Conservation (phyloP, 2,113 vertebrate species). For the Hoplias malabaricus region DNA sequence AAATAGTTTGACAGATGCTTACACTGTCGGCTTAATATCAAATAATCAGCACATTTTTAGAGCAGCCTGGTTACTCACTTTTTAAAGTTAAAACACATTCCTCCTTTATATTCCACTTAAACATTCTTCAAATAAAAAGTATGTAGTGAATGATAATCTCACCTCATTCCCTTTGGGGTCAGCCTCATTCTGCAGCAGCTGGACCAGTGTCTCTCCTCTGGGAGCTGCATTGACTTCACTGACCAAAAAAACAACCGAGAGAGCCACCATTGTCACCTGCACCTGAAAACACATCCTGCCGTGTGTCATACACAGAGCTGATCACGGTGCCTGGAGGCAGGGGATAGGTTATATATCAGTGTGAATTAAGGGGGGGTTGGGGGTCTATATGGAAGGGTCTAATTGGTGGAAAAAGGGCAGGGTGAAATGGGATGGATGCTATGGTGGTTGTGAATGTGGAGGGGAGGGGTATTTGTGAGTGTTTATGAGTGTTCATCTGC, state of each 20-base stretch:
- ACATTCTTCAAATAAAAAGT: too few species aligned
- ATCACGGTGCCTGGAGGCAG: neutral
- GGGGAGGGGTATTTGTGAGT: neutral
- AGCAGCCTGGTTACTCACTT: too few species aligned
- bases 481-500: slow-evolving; percentile 14
- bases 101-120: too few species aligned
- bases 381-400: slow-evolving; percentile 3
- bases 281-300: slow-evolving; percentile 56
- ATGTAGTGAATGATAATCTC: slow-evolving; percentile 8
- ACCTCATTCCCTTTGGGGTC: slow-evolving; percentile 58
- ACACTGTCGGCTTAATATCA: too few species aligned
- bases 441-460: neutral
- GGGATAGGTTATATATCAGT: slow-evolving; percentile 35
- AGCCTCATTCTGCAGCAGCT: slow-evolving; percentile 53
- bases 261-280: slow-evolving; percentile 56
- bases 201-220: slow-evolving; percentile 49
- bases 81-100: too few species aligned
- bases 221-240: slow-evolving; percentile 52
- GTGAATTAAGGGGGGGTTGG: neutral
- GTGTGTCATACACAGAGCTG: neutral
- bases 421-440: neutral
- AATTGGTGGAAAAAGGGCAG: slow-evolving; percentile 64
- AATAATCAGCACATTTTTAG: too few species aligned
- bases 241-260: slow-evolving; percentile 58
- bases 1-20: too few species aligned